Evolutionary conservation across 2,797 vertebrate species (phyloP).

Genomic region (Allobates femoralis): DNA sequence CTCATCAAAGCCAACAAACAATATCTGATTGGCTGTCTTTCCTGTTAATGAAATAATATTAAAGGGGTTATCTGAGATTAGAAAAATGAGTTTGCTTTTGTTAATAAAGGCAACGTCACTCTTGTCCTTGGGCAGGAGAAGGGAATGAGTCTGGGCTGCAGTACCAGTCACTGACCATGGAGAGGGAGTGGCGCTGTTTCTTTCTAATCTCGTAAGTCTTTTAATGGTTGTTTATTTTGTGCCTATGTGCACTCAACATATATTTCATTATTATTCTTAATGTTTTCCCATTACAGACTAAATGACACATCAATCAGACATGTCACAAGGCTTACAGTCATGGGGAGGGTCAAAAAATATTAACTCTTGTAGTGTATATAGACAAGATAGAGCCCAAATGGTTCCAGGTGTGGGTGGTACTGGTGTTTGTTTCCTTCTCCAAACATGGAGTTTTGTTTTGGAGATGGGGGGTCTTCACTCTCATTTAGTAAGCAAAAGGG

Average conservation of each 20-base stretch:
- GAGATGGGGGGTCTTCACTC: not conserved
- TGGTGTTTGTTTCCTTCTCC: not conserved
- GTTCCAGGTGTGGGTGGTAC: not conserved
- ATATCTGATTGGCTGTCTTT: slow-evolving; percentile 6
- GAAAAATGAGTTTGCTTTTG: not conserved
- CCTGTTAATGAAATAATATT: not conserved
- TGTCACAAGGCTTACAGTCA: not conserved
- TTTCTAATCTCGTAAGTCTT: not conserved
- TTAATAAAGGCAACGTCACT: not conserved
- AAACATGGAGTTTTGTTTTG: not conserved
- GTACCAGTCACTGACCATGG: not conserved
- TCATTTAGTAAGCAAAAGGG: too few species aligned
- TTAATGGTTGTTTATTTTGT: not conserved
- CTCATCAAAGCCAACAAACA: slow-evolving; percentile 3
- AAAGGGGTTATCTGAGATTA: not conserved
- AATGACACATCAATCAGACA: not conserved
- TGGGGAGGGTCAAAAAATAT: too few species aligned
- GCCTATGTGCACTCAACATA: not conserved
- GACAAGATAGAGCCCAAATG: not conserved
- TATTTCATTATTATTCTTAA: not conserved
- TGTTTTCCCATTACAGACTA: not conserved
- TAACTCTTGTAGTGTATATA: not conserved
- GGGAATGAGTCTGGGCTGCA: not conserved
- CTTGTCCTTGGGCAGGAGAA: not conserved
- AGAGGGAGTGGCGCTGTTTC: not conserved